Base-by-base conservation (phyloP, 2,797 vertebrate genomes). In the Molossus molossus region DNA sequence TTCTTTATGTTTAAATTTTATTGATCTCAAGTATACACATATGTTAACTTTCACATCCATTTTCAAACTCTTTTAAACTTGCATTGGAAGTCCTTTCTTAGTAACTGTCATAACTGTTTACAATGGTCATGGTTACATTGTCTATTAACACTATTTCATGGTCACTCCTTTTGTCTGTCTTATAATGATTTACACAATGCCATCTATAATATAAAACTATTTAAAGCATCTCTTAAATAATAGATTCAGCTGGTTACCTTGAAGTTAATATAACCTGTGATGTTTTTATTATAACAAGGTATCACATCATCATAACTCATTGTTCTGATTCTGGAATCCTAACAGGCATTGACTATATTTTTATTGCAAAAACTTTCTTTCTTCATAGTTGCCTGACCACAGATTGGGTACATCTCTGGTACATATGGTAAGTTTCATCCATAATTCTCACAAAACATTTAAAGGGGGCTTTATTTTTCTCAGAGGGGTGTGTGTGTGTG, bases 331-430 rank as follows among this genome's bases (percentile, higher is more conserved):
- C 33, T 86, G 67, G 48, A 91, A 65, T 73, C 87, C 40, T 69
- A 85, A 40, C 0, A 72, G 23, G 6, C 20, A 75, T 69, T 53
- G 8, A 65, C 29, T 70, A 6, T 72, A 57, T 64, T 79, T 94
- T 88, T 87, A 95, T 84, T 95, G 33, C 73, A 72, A 81, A 80
- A 18, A 14, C 1, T 81, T 73, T 67, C 40, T 97, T 97, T 81
- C 81, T 95, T 37, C 70, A 70, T 92, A 98, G 98, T 72, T 99
- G 98, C 65, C 77, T 98, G 70, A 97, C 97, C 25, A 98, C 97
- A 4, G 97, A 98, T 60, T 99, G 98, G 98, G 93, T 98, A 25
- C 98, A 20, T 72, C 98, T 99, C 91, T 99, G 99, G 99, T 99
- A 99, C 45, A 98, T 99, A 96, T 99, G 99, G 99, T 99, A 98